Conservation (phyloP, 2,888 invertebrate genomes). For the Agonopterix arenella region DNA sequence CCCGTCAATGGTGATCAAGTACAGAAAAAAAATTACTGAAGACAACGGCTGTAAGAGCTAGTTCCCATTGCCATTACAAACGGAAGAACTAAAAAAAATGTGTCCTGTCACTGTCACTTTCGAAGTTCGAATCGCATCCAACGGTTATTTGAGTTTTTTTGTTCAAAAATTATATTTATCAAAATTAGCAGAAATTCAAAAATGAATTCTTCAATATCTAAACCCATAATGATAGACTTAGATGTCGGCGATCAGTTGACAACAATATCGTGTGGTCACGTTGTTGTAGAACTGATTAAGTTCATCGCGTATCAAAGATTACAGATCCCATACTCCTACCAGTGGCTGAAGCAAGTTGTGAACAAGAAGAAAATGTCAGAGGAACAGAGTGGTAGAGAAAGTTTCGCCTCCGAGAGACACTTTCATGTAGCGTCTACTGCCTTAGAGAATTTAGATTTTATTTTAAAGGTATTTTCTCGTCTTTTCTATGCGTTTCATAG, state of each 20-base stretch:
- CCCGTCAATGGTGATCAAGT: no score
- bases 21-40: no score
- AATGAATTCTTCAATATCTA: constrained; percentile 6
- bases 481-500: no score
- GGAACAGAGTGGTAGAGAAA: constrained; percentile 34
- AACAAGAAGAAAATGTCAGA: constrained; percentile 44
- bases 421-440: constrained; percentile 57
- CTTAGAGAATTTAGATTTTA: constrained; percentile 60
- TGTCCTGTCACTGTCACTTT: no score
- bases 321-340: constrained; percentile 71
- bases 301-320: constrained; percentile 75
- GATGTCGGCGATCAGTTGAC: constrained; percentile 72
- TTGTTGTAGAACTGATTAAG: constrained; percentile 76
- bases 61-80: no score
- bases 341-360: constrained; percentile 65
- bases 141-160: no score
- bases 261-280: constrained; percentile 72
- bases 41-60: no score
- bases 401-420: constrained; percentile 58
- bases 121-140: no score
- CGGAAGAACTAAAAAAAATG: no score
- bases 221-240: constrained; percentile 45
- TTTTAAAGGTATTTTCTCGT: constrained; percentile 39
- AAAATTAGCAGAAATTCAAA: background rate
- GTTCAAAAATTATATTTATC: no score